Conservation (phyloP, 2,797 vertebrate species). For the Anguilla obscura region DNA sequence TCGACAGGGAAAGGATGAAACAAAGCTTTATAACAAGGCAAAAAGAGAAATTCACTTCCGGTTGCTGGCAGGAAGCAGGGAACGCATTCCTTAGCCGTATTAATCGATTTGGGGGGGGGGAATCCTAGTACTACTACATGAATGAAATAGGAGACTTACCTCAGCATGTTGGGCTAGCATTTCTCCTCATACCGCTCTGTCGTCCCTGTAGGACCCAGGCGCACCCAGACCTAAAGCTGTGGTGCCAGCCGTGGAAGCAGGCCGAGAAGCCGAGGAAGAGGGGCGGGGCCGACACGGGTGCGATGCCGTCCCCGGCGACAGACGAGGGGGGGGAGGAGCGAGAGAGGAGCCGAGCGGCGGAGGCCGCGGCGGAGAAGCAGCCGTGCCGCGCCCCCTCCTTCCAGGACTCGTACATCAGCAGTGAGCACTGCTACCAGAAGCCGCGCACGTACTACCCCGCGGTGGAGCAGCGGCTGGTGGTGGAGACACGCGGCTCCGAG, state of each 20-base stretch:
- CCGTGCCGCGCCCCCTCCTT: constrained; percentile 66
- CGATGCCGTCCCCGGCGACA: constrained; percentile 54
- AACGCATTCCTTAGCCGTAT: neutral
- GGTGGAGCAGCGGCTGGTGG: constrained; percentile 89
- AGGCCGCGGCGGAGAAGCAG: constrained; percentile 77
- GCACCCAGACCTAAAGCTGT: constrained; percentile 89
- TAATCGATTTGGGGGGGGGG: neutral
- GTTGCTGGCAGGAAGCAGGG: neutral
- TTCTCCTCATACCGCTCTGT: neutral
- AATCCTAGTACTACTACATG: neutral
- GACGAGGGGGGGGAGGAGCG: constrained; percentile 55
- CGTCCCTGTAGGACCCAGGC: constrained; percentile 76
- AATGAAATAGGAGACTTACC: neutral
- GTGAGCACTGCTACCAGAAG: constrained; percentile 98
- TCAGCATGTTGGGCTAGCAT: too few relatives aligned
- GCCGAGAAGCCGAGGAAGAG: constrained; percentile 72
- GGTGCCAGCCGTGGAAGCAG: constrained; percentile 90
- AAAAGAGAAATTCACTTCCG: neutral
- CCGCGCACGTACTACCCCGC: constrained; percentile 90
- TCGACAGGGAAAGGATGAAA: neutral
- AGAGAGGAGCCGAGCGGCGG: constrained; percentile 73
- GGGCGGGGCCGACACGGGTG: constrained; percentile 57
- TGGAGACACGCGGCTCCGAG: constrained; percentile 87
- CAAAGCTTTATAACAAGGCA: neutral
- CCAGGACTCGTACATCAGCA: constrained; percentile 93